Evolutionary conservation across 2,888 invertebrate genomes (phyloP).

Genomic region (Stratiomys singularior): DNA sequence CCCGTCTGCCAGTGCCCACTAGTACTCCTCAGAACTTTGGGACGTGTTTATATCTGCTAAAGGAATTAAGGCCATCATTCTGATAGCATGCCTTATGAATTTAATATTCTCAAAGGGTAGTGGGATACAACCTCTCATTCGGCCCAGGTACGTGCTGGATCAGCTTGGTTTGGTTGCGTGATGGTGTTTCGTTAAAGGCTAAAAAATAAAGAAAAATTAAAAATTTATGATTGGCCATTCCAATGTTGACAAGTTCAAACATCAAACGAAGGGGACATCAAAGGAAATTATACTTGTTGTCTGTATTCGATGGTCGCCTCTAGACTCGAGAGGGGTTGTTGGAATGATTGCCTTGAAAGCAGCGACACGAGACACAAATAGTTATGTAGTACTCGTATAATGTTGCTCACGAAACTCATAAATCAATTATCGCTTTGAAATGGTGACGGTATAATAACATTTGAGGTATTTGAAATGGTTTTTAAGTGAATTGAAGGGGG

Average conservation of each 20-base stretch:
- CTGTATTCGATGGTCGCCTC: background rate
- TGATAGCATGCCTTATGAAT: background rate
- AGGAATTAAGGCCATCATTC: no score
- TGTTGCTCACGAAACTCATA: background rate
- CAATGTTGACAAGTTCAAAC: slow-evolving; percentile 35
- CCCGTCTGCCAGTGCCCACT: background rate
- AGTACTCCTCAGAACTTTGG: background rate
- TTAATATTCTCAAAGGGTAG: background rate
- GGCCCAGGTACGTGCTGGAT: background rate
- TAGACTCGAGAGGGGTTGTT: no score
- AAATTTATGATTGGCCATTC: slow-evolving; percentile 37
- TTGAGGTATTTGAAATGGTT: slow-evolving; percentile 15
- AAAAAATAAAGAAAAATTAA: slow-evolving; percentile 22
- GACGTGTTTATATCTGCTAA: no score
- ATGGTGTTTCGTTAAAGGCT: background rate
- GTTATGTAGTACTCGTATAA: background rate
- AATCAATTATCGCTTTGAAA: slow-evolving; percentile 38
- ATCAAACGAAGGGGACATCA: slow-evolving; percentile 34
- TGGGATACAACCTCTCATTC: no score
- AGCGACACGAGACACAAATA: slow-evolving; percentile 1
- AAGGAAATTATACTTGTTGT: slow-evolving; percentile 22
- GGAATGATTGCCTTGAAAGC: background rate
- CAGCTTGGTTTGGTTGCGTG: background rate
- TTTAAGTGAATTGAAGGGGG: background rate
- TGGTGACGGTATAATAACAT: background rate